A percentile compares a stretch with the other conserved stretches of the same genome.
phyloP scores from a whole-genome alignment of 2,888 invertebrate genomes.

The Lepidochitona cinerea region DNA sequence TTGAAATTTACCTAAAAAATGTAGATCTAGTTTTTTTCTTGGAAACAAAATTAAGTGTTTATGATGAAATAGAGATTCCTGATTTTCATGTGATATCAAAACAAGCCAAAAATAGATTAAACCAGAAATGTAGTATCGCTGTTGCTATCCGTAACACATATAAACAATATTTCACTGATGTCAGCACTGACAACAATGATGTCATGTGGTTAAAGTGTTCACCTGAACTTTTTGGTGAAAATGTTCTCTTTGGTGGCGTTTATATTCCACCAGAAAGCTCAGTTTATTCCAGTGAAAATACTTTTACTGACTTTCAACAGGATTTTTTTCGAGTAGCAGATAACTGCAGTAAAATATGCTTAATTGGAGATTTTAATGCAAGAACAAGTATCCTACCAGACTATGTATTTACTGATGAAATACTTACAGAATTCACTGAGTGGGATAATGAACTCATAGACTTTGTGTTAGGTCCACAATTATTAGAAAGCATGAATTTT shows the following conservation, averaged over 20 bases:
- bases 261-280: neutral
- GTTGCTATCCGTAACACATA: neutral
- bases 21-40: neutral
- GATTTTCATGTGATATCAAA: neutral
- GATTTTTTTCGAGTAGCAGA: neutral
- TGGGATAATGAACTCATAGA: neutral
- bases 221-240: neutral
- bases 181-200: neutral
- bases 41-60: neutral
- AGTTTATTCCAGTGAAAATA: neutral
- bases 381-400: neutral
- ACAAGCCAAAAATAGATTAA: neutral
- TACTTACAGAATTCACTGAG: neutral
- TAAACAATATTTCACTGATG: neutral
- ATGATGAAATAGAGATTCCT: neutral
- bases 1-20: neutral
- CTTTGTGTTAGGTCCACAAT: neutral
- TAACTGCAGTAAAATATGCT: neutral
- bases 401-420: neutral
- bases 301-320: neutral
- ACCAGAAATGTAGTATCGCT: neutral
- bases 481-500: neutral
- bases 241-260: neutral
- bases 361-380: slow-evolving; percentile 5
- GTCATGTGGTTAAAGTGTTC: neutral